Conservation (phyloP, 2,113 vertebrate species). For the Gambusia holbrooki region DNA sequence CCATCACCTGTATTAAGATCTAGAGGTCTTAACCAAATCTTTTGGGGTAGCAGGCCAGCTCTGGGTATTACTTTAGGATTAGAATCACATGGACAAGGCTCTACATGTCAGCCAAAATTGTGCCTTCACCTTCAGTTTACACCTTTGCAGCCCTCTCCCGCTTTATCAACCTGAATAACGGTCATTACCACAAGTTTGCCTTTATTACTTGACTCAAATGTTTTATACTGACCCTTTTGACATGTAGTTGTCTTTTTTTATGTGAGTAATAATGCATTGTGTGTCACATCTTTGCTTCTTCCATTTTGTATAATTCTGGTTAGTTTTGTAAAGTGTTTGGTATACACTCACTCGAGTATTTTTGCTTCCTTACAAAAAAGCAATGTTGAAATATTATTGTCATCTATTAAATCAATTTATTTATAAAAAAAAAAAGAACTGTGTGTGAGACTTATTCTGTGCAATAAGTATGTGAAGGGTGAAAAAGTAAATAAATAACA, state of each 20-base stretch:
- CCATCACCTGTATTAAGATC: conserved; percentile 54
- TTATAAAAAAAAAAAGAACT: conserved; percentile 67
- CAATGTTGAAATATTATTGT: conserved; percentile 76
- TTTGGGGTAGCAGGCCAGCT: conserved; percentile 66
- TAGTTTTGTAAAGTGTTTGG: conserved; percentile 76
- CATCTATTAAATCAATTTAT: conserved; percentile 82
- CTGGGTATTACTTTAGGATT: conserved; percentile 73
- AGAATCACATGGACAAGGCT: conserved; percentile 71
- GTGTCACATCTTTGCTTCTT: conserved; percentile 70
- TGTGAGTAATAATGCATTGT: conserved; percentile 67
- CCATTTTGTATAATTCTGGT: conserved; percentile 77
- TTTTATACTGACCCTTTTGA: conserved; percentile 76
- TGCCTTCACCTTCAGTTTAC: conserved; percentile 44
- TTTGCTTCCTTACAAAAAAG: conserved; percentile 76
- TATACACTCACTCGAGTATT: conserved; percentile 72
- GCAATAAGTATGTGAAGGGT: conserved; percentile 17
- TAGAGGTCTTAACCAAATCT: conserved; percentile 67
- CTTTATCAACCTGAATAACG: conserved; percentile 73
- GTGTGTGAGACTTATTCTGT: conserved; percentile 42
- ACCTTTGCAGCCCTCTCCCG: conserved; percentile 42
- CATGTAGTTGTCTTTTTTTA: conserved; percentile 65
- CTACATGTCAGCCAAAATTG: conserved; percentile 61
- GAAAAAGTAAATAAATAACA: conserved; percentile 49
- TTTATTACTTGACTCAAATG: conserved; percentile 57
- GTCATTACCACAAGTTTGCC: conserved; percentile 69